Conservation (phyloP, 2,113 vertebrate species). For the Rhynchomys soricoides region DNA sequence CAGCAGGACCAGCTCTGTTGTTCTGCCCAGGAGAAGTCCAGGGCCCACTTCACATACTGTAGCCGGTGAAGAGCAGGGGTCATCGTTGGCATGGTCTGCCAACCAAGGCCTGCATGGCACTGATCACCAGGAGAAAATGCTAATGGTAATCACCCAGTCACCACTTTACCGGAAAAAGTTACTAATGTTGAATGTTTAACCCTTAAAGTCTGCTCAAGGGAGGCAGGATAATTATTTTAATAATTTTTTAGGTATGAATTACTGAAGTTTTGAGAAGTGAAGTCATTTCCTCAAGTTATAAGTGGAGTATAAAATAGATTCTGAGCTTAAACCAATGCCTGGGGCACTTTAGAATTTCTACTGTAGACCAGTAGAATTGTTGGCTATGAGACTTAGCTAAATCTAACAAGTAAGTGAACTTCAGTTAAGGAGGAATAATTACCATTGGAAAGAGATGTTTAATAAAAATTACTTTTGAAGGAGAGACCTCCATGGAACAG, state of each 20-base stretch:
- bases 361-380: neutral
- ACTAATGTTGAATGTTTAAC: neutral
- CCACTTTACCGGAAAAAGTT: neutral
- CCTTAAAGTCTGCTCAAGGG: neutral
- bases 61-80: neutral
- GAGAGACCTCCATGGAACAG: neutral
- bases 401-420: neutral
- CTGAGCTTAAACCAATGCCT: neutral
- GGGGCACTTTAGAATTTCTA: neutral
- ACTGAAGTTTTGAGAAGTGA: neutral
- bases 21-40: too few relatives aligned
- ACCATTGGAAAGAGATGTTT: neutral
- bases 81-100: neutral
- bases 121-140: neutral
- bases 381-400: neutral
- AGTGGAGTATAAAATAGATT: neutral
- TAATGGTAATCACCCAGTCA: neutral
- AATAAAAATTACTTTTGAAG: neutral
- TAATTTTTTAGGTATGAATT: neutral
- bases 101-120: neutral
- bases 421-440: neutral
- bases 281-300: neutral
- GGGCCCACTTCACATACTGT: too few relatives aligned
- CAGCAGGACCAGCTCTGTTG: too few relatives aligned
- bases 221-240: neutral